Conservation (phyloP, 2,113 vertebrate genomes). For the Rhadina sibilatrix region DNA sequence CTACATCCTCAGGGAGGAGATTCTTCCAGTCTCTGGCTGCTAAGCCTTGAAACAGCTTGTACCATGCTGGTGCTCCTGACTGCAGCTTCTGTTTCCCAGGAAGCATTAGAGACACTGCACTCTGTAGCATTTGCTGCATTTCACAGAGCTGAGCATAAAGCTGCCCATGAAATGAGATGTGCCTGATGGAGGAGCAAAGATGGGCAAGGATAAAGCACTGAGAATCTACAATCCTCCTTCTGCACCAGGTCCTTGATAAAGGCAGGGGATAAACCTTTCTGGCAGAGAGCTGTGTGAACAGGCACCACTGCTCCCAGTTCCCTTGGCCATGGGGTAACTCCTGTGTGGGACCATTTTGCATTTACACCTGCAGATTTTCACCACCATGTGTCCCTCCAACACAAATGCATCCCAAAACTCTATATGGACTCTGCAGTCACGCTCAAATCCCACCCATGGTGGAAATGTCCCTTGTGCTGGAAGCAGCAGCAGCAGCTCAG, state of each 20-base stretch:
- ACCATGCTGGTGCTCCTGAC: neutral
- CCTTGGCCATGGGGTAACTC: neutral
- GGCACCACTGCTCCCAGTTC: neutral
- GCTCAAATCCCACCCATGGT: neutral
- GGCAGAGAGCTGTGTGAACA: neutral
- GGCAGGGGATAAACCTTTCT: neutral
- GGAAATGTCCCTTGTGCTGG: neutral
- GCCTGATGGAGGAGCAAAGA: neutral
- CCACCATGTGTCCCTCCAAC: fast-evolving
- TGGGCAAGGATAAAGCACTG: neutral
- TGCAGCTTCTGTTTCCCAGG: neutral
- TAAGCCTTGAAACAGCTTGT: neutral
- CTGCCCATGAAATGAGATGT: neutral
- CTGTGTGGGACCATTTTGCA: neutral
- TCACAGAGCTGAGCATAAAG: neutral
- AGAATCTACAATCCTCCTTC: neutral
- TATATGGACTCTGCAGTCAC: neutral
- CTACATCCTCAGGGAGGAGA: slow-evolving; percentile 1
- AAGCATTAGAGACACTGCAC: neutral
- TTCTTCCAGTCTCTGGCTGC: neutral
- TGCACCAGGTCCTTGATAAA: neutral
- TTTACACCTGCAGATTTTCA: neutral
- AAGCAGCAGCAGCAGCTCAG: neutral
- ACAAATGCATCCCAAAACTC: neutral
- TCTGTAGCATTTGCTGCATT: neutral